Conservation (phyloP, 2,113 vertebrate species). For the Cochlearius cochlearius region DNA sequence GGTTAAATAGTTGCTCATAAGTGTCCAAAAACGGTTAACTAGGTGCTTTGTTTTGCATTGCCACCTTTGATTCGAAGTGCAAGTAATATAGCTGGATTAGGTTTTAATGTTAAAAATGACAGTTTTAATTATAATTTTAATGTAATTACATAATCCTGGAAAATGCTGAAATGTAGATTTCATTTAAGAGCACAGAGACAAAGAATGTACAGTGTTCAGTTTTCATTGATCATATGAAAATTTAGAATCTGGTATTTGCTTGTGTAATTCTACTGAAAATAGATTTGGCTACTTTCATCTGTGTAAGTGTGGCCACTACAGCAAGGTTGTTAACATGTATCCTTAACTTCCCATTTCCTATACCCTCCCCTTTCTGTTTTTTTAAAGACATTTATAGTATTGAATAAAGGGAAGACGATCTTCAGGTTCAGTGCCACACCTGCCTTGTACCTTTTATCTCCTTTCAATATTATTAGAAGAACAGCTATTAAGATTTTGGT, state of each 20-base stretch:
- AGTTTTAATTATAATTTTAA: background rate
- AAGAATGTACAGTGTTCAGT: background rate
- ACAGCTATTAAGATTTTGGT: conserved; percentile 94
- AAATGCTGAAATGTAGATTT: background rate
- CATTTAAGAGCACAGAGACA: background rate
- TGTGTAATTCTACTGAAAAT: background rate
- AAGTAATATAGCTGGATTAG: background rate
- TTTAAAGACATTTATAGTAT: conserved; percentile 93
- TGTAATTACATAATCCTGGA: background rate
- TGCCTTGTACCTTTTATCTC: conserved; percentile 92
- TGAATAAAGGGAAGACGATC: conserved; percentile 92
- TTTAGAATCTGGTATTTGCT: background rate
- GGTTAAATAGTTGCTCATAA: background rate
- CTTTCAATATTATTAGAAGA: conserved; percentile 91
- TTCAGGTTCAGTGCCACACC: conserved; percentile 92
- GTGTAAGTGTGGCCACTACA: background rate
- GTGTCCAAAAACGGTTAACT: background rate
- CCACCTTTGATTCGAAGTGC: background rate
- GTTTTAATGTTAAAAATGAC: background rate
- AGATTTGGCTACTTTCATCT: background rate
- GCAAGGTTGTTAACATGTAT: background rate
- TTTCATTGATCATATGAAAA: background rate
- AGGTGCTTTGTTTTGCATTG: background rate
- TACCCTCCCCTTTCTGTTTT: background rate
- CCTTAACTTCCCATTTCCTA: background rate